A percentile compares a stretch with the other conserved stretches of the same genome.
Conservation (phyloP, 2,888 invertebrate species). For the Platycheirus rosarum region DNA sequence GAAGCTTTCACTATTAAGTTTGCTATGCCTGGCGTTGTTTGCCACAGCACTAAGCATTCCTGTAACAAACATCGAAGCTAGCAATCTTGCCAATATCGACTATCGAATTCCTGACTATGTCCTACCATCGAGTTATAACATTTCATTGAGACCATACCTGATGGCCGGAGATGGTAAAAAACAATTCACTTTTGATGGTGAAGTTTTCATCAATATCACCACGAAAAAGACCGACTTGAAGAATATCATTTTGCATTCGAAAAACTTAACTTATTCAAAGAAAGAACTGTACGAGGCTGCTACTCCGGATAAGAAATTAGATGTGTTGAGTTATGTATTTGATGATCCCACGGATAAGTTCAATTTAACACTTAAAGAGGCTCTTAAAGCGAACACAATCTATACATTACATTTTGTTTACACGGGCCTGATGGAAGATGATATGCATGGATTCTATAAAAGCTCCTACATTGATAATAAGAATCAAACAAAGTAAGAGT, state of each 20-base stretch:
- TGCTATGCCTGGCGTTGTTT: slow-evolving; percentile 17
- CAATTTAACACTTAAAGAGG: slow-evolving; percentile 80
- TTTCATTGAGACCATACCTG: slow-evolving; percentile 84
- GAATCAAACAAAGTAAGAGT: slow-evolving; percentile 78
- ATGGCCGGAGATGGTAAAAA: slow-evolving; percentile 77
- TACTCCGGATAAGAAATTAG: slow-evolving; percentile 73
- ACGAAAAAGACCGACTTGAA: slow-evolving; percentile 79
- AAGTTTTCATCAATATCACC: slow-evolving; percentile 83
- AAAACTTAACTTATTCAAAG: slow-evolving; percentile 80
- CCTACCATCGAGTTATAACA: slow-evolving; percentile 84
- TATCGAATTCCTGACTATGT: slow-evolving; percentile 80
- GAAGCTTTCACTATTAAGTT: slow-evolving; percentile 15
- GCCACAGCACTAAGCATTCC: slow-evolving; percentile 32
- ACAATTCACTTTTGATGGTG: slow-evolving; percentile 80
- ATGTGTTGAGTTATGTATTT: slow-evolving; percentile 63
- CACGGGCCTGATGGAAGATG: slow-evolving; percentile 83
- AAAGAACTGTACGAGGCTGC: slow-evolving; percentile 75
- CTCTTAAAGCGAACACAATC: slow-evolving; percentile 78
- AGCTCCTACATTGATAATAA: slow-evolving; percentile 81
- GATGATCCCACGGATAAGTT: slow-evolving; percentile 81
- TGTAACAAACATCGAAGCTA: not conserved
- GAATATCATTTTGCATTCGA: slow-evolving; percentile 83
- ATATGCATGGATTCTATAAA: slow-evolving; percentile 84
- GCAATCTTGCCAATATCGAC: slow-evolving; percentile 50
- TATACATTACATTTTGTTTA: slow-evolving; percentile 84